Percentiles rank a stretch among this genome's conserved stretches.
Evolutionary conservation across 1,140 invertebrate genomes (phyloP).

Genomic region (Drosophila azteca): DNA sequence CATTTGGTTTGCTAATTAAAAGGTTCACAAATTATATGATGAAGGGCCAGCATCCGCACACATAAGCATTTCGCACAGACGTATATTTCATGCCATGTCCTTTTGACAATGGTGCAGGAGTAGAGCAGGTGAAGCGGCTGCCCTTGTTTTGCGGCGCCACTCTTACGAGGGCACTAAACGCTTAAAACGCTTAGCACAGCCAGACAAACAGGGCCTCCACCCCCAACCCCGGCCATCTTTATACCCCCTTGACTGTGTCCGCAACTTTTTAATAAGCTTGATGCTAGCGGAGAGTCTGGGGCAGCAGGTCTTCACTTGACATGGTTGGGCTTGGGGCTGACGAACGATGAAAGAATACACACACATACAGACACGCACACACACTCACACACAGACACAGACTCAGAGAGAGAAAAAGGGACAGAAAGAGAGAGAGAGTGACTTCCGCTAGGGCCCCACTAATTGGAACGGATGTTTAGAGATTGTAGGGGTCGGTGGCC

Average conservation of each 20-base stretch:
- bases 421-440: background rate
- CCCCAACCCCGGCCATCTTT: background rate
- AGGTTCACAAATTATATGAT: slow-evolving; percentile 3
- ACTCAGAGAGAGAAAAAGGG: slow-evolving; percentile 1
- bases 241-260: slow-evolving; percentile 7
- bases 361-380: too few species aligned
- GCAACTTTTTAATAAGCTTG: slow-evolving; percentile 64
- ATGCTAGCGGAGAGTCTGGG: slow-evolving; percentile 40
- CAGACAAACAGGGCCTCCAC: background rate
- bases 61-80: too few species aligned
- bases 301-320: slow-evolving; percentile 59
- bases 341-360: slow-evolving; percentile 15
- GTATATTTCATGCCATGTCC: too few species aligned
- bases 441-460: slow-evolving; percentile 47
- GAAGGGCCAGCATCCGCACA: too few species aligned
- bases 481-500: too few species aligned
- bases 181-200: slow-evolving; percentile 44
- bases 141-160: slow-evolving; percentile 37
- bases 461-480: slow-evolving; percentile 11
- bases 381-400: background rate
- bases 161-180: slow-evolving; percentile 60
- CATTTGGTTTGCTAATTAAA: slow-evolving; percentile 53
- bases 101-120: background rate
- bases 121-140: background rate
- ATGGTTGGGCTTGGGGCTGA: slow-evolving; percentile 42